Evolutionary conservation across 2,797 vertebrate genomes (phyloP), one percentile per base, ranked within the genome.

Genomic region (Melanotaenia nigrans): DNA sequence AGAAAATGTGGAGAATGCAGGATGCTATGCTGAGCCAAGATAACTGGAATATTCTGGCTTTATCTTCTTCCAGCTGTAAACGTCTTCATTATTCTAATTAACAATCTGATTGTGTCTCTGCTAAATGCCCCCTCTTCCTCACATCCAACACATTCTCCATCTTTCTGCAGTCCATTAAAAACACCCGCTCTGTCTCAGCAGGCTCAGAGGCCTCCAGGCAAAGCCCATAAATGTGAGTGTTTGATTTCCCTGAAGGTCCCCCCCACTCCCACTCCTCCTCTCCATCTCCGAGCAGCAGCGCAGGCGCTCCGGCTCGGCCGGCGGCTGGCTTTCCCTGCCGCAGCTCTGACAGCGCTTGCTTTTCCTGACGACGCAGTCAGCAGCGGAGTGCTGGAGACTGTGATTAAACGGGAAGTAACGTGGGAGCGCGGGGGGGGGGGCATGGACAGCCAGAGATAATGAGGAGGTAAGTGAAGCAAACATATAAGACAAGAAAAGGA

Each of bases 381-480:
- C 85, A 92, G 90, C 73, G 77, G 71, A 62, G 78, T 79, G 75
- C 73, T 53, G 81, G 77, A 93, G 90, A 91, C 90, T 87, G 89
- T 79, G 82, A 87, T 87, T 72, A 89, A 92, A 90, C 92, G 85
- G 92, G 93, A 94, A 94, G 91, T 71, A 53, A 60, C 22, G 4
- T 12, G 0, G 56, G 61, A 79, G 53, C 36, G 54, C 4, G 61
- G 53, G 59, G 66, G 71, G 33, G 38, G 49, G 38, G 53, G 33
- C 22, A 36, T 5, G 38, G 53, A 33, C 0, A 22, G 74, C 64
- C 62, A 24, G 35, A 49, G 38, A 36, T 36, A 77, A 81, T 58
- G 30, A 61, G n/a, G 35, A 75, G 67, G 51, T 71, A 30, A 68
- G 71, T 61, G 75, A 78, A 58, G 84, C 16, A 20, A 45, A 45